These are phyloP conservation scores for Hypolimnas misippus DNA, from an alignment of 2,888 invertebrate genomes.

Conservation along the genomic window DNA sequence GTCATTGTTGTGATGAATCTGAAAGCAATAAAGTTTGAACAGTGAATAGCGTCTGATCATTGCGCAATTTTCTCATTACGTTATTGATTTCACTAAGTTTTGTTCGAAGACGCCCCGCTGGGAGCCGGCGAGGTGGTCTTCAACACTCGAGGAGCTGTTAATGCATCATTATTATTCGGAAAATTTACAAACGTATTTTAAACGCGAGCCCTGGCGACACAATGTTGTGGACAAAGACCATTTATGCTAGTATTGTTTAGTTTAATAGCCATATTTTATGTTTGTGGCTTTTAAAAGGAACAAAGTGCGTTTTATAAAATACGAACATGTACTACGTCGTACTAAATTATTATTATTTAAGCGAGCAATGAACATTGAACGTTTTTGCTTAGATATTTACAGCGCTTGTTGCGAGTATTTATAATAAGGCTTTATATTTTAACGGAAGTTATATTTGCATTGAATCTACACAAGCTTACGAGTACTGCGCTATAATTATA, in stretches of 20 bases:
- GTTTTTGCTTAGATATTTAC: constrained; percentile 39
- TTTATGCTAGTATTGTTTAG: constrained; percentile 52
- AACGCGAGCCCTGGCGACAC: constrained; percentile 42
- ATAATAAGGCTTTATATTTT: constrained; percentile 28
- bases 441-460: constrained; percentile 29
- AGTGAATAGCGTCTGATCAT: constrained; percentile 59
- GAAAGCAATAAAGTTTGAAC: constrained; percentile 51
- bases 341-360: constrained; percentile 44
- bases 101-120: constrained; percentile 70
- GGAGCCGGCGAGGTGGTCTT: constrained; percentile 50
- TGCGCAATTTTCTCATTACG: constrained; percentile 80
- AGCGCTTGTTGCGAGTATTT: constrained; percentile 31
- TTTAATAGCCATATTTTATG: constrained; percentile 52
- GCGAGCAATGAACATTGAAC: constrained; percentile 40
- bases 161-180: constrained; percentile 47
- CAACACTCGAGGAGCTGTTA: constrained; percentile 47
- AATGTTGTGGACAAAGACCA: constrained; percentile 51
- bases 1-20: constrained; percentile 52
- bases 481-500: constrained; percentile 5
- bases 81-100: constrained; percentile 78
- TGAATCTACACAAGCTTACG: background rate
- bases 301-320: constrained; percentile 45
- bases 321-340: constrained; percentile 38
- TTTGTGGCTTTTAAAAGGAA: constrained; percentile 48
- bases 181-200: constrained; percentile 45